Evolutionary conservation across 2,113 vertebrate species (phyloP).

Genomic region (Corydoras maculifer): DNA sequence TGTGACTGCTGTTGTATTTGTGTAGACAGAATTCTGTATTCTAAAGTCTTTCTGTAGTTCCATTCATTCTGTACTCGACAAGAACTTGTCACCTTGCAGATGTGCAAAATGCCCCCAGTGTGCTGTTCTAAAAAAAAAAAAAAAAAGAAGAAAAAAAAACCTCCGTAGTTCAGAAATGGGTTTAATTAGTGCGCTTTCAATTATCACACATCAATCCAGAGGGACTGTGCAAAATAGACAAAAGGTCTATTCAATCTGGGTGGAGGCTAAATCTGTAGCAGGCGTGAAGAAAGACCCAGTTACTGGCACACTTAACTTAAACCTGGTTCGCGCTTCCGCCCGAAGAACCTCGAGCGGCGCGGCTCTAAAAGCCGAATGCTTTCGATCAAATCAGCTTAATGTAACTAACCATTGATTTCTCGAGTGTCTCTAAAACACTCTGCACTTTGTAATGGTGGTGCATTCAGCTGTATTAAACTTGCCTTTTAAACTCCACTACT

Average conservation of each 20-base stretch:
- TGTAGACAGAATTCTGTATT: background rate
- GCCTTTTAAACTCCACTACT: too few species aligned
- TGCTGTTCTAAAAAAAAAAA: slow-evolving; percentile 15
- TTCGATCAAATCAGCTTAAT: too few species aligned
- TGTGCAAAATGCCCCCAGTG: slow-evolving; percentile 37
- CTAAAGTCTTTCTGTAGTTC: background rate
- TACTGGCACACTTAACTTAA: slow-evolving; percentile 37
- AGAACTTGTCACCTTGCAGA: slow-evolving; percentile 22
- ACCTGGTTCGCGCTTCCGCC: background rate
- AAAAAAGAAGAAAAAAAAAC: slow-evolving; percentile 40
- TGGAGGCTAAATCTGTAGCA: slow-evolving; percentile 44
- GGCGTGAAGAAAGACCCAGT: slow-evolving; percentile 43
- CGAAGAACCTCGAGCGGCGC: too few species aligned
- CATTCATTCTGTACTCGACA: background rate
- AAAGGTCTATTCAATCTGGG: slow-evolving; percentile 45
- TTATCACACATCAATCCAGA: slow-evolving; percentile 54
- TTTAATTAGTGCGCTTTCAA: slow-evolving; percentile 67
- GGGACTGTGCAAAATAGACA: slow-evolving; percentile 46
- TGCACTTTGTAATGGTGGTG: too few species aligned
- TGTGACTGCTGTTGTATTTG: background rate
- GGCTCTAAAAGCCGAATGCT: too few species aligned
- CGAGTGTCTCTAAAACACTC: too few species aligned
- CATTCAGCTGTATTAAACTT: too few species aligned
- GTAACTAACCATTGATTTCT: too few species aligned
- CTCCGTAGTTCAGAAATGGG: slow-evolving; percentile 56